Conservation (phyloP, 2,888 invertebrate species). For the Phyllotreta striolata region DNA sequence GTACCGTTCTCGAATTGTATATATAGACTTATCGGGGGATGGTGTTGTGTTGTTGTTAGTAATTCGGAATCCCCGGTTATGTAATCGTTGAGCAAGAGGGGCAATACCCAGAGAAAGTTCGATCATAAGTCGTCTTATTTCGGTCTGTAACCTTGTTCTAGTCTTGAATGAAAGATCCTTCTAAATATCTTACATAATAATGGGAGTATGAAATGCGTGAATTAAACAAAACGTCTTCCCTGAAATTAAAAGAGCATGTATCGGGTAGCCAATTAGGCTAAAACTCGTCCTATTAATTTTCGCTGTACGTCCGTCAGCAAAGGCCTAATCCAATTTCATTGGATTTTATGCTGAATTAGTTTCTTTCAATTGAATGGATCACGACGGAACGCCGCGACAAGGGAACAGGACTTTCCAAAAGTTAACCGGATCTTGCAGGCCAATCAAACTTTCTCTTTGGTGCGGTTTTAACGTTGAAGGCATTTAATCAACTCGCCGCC, state of each 20-base stretch:
- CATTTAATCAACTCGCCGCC: too few species aligned
- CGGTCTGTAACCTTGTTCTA: slow-evolving; percentile 32
- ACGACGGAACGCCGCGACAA: neutral
- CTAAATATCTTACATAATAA: slow-evolving; percentile 4
- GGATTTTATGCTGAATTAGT: slow-evolving; percentile 1
- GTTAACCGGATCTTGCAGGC: neutral
- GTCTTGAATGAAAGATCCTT: slow-evolving; percentile 39
- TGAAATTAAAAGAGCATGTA: too few species aligned
- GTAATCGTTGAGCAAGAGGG: slow-evolving; percentile 47
- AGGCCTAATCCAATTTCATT: neutral
- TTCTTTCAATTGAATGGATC: slow-evolving; percentile 1
- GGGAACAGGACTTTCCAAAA: slow-evolving; percentile 3
- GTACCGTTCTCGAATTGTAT: slow-evolving; percentile 17
- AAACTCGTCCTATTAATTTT: too few species aligned
- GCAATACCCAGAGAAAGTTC: slow-evolving; percentile 61
- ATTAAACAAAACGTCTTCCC: too few species aligned
- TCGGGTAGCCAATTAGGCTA: too few species aligned
- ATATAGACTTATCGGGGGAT: slow-evolving; percentile 40
- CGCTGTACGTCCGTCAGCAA: neutral
- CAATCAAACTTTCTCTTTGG: slow-evolving; percentile 2
- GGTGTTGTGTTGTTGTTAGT: slow-evolving; percentile 34
- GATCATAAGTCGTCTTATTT: slow-evolving; percentile 27
- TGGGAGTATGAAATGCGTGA: neutral
- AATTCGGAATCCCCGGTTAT: slow-evolving; percentile 43
- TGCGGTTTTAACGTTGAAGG: too few species aligned